These are phyloP conservation scores for Procambarus clarkii DNA, from an alignment of 1,140 invertebrate genomes.

Conservation along the genomic window DNA sequence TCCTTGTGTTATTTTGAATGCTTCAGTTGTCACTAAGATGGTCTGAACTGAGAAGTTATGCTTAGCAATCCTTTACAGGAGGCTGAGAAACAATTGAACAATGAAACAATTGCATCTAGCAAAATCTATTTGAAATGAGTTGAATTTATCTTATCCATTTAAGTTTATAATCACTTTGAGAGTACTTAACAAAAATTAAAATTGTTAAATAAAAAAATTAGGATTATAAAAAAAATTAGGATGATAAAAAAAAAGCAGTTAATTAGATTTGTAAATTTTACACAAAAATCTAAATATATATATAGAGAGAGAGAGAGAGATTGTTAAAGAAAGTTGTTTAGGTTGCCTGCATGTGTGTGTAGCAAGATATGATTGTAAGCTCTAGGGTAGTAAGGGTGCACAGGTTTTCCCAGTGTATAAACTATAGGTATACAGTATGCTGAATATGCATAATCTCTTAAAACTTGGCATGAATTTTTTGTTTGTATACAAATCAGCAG, in stretches of 20 bases:
- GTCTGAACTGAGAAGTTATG: slow-evolving; percentile 6
- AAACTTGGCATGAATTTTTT: slow-evolving; percentile 42
- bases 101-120: neutral
- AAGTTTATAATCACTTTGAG: neutral
- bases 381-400: slow-evolving; percentile 48
- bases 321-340: slow-evolving; percentile 38
- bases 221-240: neutral
- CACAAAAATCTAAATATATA: slow-evolving; percentile 51
- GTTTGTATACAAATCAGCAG: slow-evolving; percentile 19
- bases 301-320: slow-evolving; percentile 3
- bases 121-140: neutral
- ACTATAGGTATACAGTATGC: slow-evolving; percentile 4
- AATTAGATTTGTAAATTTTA: slow-evolving; percentile 26
- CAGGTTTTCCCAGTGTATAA: slow-evolving; percentile 41
- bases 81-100: neutral
- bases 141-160: too few species aligned
- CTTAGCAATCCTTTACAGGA: neutral
- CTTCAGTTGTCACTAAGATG: slow-evolving; percentile 4
- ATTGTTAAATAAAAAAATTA: neutral
- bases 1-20: neutral
- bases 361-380: slow-evolving; percentile 37
- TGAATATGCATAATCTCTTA: slow-evolving; percentile 52
- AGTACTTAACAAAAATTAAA: neutral
- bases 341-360: slow-evolving; percentile 50
- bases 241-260: neutral